These are phyloP conservation scores for Mimachlamys varia DNA, from an alignment of 2,888 invertebrate species.

Conservation along the genomic window DNA sequence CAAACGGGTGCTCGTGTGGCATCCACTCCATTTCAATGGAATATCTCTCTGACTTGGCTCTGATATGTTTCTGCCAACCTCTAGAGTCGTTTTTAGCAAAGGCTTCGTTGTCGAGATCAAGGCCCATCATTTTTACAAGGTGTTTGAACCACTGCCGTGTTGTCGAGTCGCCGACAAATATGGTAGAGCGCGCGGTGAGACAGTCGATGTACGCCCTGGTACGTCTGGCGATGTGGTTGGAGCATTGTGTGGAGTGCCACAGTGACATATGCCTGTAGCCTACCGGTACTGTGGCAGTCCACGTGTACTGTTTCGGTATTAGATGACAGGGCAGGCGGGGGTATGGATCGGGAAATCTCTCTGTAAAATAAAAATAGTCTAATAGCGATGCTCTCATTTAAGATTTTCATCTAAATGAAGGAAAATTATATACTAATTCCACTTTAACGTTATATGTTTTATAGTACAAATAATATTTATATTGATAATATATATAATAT, in stretches of 20 bases:
- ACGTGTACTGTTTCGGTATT: neutral
- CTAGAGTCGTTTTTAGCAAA: slow-evolving; percentile 39
- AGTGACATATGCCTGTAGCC: slow-evolving; percentile 38
- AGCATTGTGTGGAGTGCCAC: slow-evolving; percentile 32
- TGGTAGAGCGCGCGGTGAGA: neutral
- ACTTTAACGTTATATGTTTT: too few species aligned
- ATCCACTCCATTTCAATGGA: slow-evolving; percentile 37
- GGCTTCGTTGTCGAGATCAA: slow-evolving; percentile 5
- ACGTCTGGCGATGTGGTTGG: neutral
- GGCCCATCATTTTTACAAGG: slow-evolving; percentile 4
- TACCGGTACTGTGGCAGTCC: slow-evolving; percentile 26
- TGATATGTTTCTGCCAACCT: slow-evolving; percentile 43
- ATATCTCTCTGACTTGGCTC: neutral
- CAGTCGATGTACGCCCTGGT: slow-evolving; percentile 37
- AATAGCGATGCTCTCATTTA: too few species aligned
- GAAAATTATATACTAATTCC: too few species aligned
- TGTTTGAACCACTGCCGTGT: slow-evolving; percentile 40
- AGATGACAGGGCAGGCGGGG: neutral
- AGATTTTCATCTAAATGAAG: too few species aligned
- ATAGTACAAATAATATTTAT: too few species aligned
- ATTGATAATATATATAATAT: too few species aligned
- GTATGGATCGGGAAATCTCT: neutral
- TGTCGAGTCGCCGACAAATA: slow-evolving; percentile 42
- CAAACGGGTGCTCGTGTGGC: slow-evolving; percentile 43
- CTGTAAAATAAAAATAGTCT: neutral